Evolutionary conservation across 2,888 invertebrate species (phyloP), one percentile per base, ranked within the genome.

Genomic region (Leucophenga montana): DNA sequence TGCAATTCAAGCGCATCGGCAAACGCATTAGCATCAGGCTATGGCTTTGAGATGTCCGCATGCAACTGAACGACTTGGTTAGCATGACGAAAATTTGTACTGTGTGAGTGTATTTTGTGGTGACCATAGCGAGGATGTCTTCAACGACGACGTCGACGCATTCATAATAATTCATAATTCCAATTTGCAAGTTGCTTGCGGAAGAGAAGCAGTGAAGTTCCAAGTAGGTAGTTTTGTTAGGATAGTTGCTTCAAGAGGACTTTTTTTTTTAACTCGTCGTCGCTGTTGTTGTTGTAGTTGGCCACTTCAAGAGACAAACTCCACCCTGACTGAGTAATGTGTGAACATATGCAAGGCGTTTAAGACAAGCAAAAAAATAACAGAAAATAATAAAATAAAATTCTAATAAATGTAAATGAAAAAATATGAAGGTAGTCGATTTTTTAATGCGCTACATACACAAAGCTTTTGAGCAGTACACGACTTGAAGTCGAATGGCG

Each of bases 131-230:
- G 11, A 5, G 39, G 39, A 39, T 11, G 39, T 5, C 39, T 39
- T 39, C 11, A 39, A 39, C 39, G 27, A 4, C 27, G 22, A 80
- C 82, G 83, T 80, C 83, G 83, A 80, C 80, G 83, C 83, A 80
- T 79, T 80, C 85, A 85, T 85, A 85, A 84, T 86, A 85, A 84
- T 86, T 85, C 86, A 85, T 86, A 85, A 85, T 86, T 85, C 83
- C 85, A 84, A 85, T 85, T 85, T 85, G 83, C 86, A 81, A 39
- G 79, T 73, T 68, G 65, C 62, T 71, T 72, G 20, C 18, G 71
- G 70, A 70, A 39, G 62, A 67, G 61, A 66, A 66, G 68, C 73
- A 73, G 68, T 66, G 48, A 44, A 22, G n/a, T 18, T 44, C 31
- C 56, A 56, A 61, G 54, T 56, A 64, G 69, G 20, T 20, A 20